Percentiles rank a stretch among this genome's conserved stretches.
Evolutionary conservation across 2,797 vertebrate species (phyloP).

Genomic region (Percopsis omiscomaycus): DNA sequence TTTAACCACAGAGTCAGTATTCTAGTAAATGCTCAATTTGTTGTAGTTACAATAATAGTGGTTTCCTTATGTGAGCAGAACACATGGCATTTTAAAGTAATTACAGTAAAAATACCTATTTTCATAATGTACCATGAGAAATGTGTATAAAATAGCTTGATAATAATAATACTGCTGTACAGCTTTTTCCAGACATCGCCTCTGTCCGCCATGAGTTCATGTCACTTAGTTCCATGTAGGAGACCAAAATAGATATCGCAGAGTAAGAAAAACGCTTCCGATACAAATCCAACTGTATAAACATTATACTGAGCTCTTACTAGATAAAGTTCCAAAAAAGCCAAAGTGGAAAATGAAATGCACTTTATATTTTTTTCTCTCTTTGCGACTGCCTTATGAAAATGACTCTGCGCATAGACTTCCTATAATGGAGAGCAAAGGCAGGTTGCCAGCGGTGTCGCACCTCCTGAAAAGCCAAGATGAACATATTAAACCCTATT

Average conservation of each 20-base stretch:
- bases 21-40: constrained; percentile 44
- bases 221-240: constrained; percentile 62
- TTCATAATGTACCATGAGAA: constrained; percentile 73
- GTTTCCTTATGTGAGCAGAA: constrained; percentile 53
- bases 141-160: constrained; percentile 77
- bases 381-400: constrained; percentile 66
- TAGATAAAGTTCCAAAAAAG: constrained; percentile 75
- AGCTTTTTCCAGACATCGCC: constrained; percentile 48
- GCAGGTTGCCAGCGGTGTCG: constrained; percentile 65
- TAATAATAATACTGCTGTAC: constrained; percentile 67
- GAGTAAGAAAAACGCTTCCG: constrained; percentile 79
- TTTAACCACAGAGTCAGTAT: constrained; percentile 46
- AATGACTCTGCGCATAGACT: constrained; percentile 67
- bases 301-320: constrained; percentile 78
- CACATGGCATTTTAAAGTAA: constrained; percentile 70
- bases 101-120: constrained; percentile 73
- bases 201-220: constrained; percentile 53
- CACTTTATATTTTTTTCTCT: constrained; percentile 42
- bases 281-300: constrained; percentile 81
- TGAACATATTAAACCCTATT: constrained; percentile 66
- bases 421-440: constrained; percentile 71
- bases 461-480: constrained; percentile 68
- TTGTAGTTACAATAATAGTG: constrained; percentile 53
- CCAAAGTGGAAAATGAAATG: constrained; percentile 76
- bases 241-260: constrained; percentile 76